Evolutionary conservation across 2,113 vertebrate species (phyloP), one percentile per base, ranked within the genome.

Genomic region (Rafetus swinhoei): DNA sequence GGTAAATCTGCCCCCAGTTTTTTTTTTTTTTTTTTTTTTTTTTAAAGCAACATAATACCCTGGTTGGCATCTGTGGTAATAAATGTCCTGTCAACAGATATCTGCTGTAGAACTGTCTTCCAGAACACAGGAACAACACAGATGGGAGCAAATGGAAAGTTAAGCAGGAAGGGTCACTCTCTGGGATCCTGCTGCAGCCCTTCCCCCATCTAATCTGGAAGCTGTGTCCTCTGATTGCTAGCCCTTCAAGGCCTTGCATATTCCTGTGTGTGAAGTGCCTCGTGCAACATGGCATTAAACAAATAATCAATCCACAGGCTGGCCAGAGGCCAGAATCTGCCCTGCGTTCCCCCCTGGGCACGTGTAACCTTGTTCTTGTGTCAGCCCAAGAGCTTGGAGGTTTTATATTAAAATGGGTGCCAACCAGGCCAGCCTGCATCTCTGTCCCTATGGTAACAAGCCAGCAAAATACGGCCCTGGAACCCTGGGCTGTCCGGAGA

Each of bases 21-120:
- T 92, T 88, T 79, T 45, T 45, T 22, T 57, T 91, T 92, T 88
- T 79, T 22, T 57, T 91, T 92, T 88, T 79, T 22, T 57, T 91
- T 92, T 88, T 79, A 92, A 92, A 81, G 32, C 19, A 13, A 80
- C 32, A 15, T 87, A 87, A n/a, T 45, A 12, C 7, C 21, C 82
- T 69, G 29, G 5, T 19, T 80, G 32, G 81, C 80, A 32, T 90
- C 81, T 5, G 1, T 77, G 45, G 84, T 91, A 95, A 87, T 84
- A 53, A 74, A 76, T 72, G 83, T 2, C 4, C 60, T 0, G 0
- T 80, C 50, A 87, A 85, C 55, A 24, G 59, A 82, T 90, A 94
- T 88, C 88, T 45, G 79, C 90, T 80, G 52, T 35, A 77, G 29
- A 76, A 32, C 88, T 91, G 72, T 53, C 82, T 90, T 89, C 35